A percentile compares a stretch with the other conserved stretches of the same genome.
Evolutionary conservation across 2,797 vertebrate genomes (phyloP).

Genomic region (Oceanodroma leucorhoa): DNA sequence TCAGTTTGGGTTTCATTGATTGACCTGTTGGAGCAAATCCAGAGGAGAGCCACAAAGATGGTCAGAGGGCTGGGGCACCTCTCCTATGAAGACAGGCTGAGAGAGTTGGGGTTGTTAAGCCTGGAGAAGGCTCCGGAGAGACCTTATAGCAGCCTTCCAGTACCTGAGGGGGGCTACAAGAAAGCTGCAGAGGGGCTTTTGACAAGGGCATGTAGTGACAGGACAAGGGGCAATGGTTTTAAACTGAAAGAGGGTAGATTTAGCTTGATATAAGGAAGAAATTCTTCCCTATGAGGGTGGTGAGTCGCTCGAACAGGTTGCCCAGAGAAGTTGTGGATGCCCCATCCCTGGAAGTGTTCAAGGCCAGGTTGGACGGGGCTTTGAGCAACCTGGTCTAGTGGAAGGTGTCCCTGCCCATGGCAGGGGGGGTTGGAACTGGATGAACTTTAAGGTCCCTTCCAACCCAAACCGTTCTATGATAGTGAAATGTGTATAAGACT

Average conservation of each 20-base stretch:
- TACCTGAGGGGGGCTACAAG: not conserved
- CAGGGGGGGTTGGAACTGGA: not conserved
- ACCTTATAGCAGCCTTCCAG: not conserved
- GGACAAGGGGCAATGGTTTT: no score
- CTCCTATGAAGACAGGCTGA: not conserved
- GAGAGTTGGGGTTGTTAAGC: not conserved
- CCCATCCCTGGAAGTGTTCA: not conserved
- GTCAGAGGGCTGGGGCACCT: not conserved
- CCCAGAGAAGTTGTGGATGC: no score
- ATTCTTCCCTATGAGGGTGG: not conserved
- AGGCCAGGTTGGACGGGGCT: not conserved
- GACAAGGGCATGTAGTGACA: not conserved
- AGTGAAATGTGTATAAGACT: not conserved
- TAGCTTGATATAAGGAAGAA: not conserved
- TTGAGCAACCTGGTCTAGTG: not conserved
- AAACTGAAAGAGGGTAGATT: not conserved
- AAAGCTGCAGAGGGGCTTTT: not conserved
- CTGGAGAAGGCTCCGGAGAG: not conserved
- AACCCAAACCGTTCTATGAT: not conserved
- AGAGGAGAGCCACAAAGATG: not conserved
- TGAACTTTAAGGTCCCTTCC: not conserved
- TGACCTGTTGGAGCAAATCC: not conserved
- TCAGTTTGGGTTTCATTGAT: not conserved
- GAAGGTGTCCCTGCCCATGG: no score
- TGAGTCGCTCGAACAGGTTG: no score